These are phyloP conservation scores for Myiagra hebetior DNA, from an alignment of 2,113 vertebrate genomes.

Conservation along the genomic window DNA sequence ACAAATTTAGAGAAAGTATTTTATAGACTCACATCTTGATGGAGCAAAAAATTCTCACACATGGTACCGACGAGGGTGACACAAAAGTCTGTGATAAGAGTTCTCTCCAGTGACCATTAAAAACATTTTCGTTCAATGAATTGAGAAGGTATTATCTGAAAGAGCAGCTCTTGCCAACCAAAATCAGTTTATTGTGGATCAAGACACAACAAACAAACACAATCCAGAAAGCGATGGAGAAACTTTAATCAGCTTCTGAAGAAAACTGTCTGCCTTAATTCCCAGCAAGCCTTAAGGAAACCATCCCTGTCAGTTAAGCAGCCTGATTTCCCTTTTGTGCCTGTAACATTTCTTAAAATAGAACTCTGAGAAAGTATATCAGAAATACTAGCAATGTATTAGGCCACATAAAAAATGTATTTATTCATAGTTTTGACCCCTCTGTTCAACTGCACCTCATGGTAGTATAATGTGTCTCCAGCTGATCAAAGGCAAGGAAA, in stretches of 20 bases:
- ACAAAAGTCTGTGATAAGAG: neutral
- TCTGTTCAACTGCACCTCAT: neutral
- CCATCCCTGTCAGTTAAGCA: neutral
- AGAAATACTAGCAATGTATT: neutral
- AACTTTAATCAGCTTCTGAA: neutral
- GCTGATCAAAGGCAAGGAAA: neutral
- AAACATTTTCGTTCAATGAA: neutral
- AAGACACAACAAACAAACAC: neutral
- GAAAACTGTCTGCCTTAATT: neutral
- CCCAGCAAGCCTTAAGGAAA: neutral
- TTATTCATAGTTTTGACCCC: conserved; percentile 35
- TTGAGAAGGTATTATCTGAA: neutral
- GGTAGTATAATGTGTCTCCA: neutral
- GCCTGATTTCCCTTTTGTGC: neutral
- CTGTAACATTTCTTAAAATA: neutral
- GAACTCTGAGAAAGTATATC: neutral
- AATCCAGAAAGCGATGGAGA: neutral
- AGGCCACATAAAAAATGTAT: conserved; percentile 20
- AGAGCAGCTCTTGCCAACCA: neutral
- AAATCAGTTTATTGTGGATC: neutral
- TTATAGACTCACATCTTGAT: neutral
- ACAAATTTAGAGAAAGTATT: neutral
- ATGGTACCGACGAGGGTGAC: neutral
- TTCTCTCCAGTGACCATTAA: neutral
- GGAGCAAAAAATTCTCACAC: neutral